A percentile compares a stretch with the other conserved stretches of the same genome.
Evolutionary conservation across 2,888 invertebrate species (phyloP).

Genomic region (Cinara cedri): DNA sequence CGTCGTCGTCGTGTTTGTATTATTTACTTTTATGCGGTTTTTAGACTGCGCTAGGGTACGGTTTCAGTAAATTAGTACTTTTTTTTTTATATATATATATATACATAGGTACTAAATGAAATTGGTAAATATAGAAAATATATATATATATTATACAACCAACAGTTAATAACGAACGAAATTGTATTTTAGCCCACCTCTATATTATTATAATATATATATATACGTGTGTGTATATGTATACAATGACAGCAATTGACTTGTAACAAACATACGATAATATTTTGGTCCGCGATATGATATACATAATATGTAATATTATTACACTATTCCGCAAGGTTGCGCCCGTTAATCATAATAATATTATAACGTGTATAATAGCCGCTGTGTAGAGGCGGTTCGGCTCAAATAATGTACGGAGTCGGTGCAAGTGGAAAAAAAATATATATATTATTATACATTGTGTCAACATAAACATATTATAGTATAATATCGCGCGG

Average conservation of each 20-base stretch:
- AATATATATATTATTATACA: neutral
- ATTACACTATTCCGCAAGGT: slow-evolving; percentile 11
- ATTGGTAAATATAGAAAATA: neutral
- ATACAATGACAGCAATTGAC: too few relatives aligned
- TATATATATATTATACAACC: neutral
- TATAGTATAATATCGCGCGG: neutral
- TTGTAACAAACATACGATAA: too few relatives aligned
- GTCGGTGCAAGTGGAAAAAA: neutral
- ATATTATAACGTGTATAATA: slow-evolving; percentile 4
- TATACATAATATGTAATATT: neutral
- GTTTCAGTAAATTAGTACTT: too few relatives aligned
- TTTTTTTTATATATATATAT: too few relatives aligned
- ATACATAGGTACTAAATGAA: neutral
- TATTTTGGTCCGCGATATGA: too few relatives aligned
- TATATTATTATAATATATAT: too few relatives aligned
- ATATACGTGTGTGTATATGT: too few relatives aligned
- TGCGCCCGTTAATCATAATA: slow-evolving; percentile 1
- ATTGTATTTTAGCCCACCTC: too few relatives aligned
- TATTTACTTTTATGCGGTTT: neutral
- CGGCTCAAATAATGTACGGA: too few relatives aligned
- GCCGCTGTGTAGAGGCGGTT: too few relatives aligned
- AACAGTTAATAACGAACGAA: neutral
- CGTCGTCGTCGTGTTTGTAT: neutral
- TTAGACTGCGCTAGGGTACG: too few relatives aligned
- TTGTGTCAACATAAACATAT: too few relatives aligned